Evolutionary conservation across 2,888 invertebrate species (phyloP).

Genomic region (Orthonevra nobilis): DNA sequence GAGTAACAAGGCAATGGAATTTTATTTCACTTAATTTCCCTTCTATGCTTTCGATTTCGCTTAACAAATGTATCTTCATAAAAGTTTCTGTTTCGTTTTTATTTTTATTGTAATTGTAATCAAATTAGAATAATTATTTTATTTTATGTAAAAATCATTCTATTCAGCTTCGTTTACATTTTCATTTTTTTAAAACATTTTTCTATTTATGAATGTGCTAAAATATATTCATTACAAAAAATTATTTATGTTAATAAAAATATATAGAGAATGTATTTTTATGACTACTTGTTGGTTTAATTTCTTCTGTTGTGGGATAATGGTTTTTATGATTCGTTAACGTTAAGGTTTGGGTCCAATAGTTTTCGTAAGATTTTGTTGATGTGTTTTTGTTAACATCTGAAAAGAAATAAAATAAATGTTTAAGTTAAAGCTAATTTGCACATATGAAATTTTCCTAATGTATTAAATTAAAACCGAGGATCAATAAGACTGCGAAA

Average conservation of each 20-base stretch:
- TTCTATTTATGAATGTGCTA: slow-evolving; percentile 41
- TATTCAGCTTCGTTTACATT: too few species aligned
- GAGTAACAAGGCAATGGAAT: slow-evolving; percentile 56
- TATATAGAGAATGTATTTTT: slow-evolving; percentile 47
- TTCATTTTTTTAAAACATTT: too few species aligned
- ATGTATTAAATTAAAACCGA: too few species aligned
- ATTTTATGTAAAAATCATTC: background rate
- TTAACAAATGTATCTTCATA: too few species aligned
- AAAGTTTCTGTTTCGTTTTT: too few species aligned
- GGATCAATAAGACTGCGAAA: too few species aligned
- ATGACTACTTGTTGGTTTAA: slow-evolving; percentile 36
- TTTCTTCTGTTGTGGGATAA: slow-evolving; percentile 35
- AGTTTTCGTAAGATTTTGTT: slow-evolving; percentile 32
- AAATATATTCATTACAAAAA: slow-evolving; percentile 44
- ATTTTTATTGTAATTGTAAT: too few species aligned
- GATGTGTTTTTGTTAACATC: slow-evolving; percentile 54
- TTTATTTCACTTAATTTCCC: slow-evolving; percentile 47
- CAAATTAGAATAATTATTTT: slow-evolving; percentile 2
- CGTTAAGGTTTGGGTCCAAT: slow-evolving; percentile 51
- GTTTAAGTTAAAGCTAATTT: too few species aligned
- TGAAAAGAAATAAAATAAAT: slow-evolving; percentile 18
- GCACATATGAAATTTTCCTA: too few species aligned
- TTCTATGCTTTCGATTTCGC: background rate
- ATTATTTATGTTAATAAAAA: slow-evolving; percentile 53
- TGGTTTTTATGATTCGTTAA: slow-evolving; percentile 28